Evolutionary conservation across 2,888 invertebrate species (phyloP).

Genomic region (Aporophyla lueneburgensis): DNA sequence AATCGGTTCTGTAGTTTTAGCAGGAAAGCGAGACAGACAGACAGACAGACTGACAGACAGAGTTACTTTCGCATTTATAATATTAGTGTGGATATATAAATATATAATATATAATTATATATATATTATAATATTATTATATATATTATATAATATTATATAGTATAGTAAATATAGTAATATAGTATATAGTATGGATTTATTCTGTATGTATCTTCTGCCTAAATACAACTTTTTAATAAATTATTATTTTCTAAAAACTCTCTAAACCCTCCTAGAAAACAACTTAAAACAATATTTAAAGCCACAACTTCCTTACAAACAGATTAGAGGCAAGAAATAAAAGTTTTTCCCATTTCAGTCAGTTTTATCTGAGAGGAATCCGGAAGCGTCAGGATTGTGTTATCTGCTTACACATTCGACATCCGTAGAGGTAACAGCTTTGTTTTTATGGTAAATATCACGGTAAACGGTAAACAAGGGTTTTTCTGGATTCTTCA

Average conservation of each 20-base stretch:
- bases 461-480: conserved; percentile 33
- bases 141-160: too few species aligned
- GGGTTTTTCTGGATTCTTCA: background rate
- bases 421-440: conserved; percentile 1
- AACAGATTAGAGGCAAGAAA: conserved; percentile 36
- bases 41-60: too few species aligned
- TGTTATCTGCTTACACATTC: conserved; percentile 46
- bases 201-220: background rate
- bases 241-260: background rate
- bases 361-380: conserved; percentile 27
- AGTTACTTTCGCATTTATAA: too few species aligned
- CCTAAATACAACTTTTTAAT: conserved; percentile 1
- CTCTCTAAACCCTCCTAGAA: background rate
- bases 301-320: conserved; percentile 29
- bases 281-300: conserved; percentile 42
- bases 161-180: too few species aligned
- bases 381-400: conserved; percentile 33
- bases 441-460: conserved; percentile 44
- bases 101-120: too few species aligned
- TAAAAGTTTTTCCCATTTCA: conserved; percentile 8
- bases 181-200: too few species aligned
- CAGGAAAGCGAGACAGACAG: too few species aligned
- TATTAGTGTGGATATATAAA: too few species aligned
- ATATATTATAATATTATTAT: too few species aligned
- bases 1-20: too few species aligned